Evolutionary conservation across 2,113 vertebrate species (phyloP), one percentile per base, ranked within the genome.

Genomic region (Ancistrus triradiatus): DNA sequence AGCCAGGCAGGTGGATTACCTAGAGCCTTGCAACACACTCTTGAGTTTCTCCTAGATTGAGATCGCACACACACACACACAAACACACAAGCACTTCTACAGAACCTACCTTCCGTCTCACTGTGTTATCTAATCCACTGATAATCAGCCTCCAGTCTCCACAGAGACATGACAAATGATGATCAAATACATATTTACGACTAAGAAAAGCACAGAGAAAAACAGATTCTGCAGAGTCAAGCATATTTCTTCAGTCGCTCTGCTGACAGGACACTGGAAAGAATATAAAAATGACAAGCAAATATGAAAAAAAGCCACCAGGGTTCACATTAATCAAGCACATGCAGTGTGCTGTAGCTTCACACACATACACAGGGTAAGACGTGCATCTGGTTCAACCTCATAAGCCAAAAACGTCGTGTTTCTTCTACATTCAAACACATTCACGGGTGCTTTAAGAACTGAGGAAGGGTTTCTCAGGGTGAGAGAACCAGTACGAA

Each of bases 41-140:
- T 38, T 31, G 56, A 60, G 51, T 68, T 77, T 77, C 63, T 62
- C 38, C 50, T 72, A 77, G 79, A 84, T 81, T 74, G 72, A 65
- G 70, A 79, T 80, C 81, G 76, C 69, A 77, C 43, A 63, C 35
- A 63, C 42, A 50, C n/a, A 51, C 37, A 59, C 11, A 59, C 28
- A 61, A 22, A 56, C 56, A 57, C 49, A 50, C 28, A 53, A 38
- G 44, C 56, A 63, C 40, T 43, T 43, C 50, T 47, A 68, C 59
- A 63, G 58, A 61, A 43, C 31, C 50, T 46, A 43, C 15, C 37
- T 59, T 33, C 35, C n/a, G 42, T 51, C 58, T 67, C 61, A 38
- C 27, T 21, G 50, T 50, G 42, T 68, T 51, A 79, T 77, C 78
- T 68, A 80, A 80, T 80, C 76, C 75, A 59, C 68, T 66, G 43